A percentile compares a stretch with the other conserved stretches of the same genome.
These are phyloP conservation scores for Myotis daubentonii DNA, from an alignment of 2,797 vertebrate species.

Conservation along the genomic window DNA sequence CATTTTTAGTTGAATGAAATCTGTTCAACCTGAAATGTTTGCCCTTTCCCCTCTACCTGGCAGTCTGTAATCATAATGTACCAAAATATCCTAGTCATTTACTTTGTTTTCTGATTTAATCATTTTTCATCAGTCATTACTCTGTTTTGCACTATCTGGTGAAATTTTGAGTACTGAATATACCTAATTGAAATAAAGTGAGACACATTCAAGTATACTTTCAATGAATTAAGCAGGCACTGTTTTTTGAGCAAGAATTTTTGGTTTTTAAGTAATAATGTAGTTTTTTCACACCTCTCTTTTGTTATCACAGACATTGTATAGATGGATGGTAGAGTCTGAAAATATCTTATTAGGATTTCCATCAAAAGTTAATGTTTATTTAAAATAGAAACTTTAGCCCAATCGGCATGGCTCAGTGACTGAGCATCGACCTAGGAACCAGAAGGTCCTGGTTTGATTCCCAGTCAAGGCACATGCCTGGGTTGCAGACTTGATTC, in stretches of 20 bases:
- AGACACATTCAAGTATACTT: constrained; percentile 51
- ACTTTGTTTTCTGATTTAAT: constrained; percentile 50
- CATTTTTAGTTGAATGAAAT: not conserved
- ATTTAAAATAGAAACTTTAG: constrained; percentile 22
- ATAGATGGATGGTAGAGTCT: not conserved
- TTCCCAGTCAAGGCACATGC: too few relatives aligned
- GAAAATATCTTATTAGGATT: not conserved
- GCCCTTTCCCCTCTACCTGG: not conserved
- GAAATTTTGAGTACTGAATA: constrained; percentile 61
- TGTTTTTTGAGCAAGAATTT: constrained; percentile 61
- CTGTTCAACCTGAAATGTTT: not conserved
- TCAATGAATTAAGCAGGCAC: constrained; percentile 2
- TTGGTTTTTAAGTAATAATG: not conserved
- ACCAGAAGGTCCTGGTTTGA: too few relatives aligned
- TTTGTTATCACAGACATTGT: not conserved
- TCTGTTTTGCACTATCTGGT: constrained; percentile 70
- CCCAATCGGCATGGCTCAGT: too few relatives aligned
- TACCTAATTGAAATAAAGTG: constrained; percentile 69
- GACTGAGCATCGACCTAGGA: too few relatives aligned
- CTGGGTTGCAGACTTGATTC: too few relatives aligned
- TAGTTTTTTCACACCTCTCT: not conserved
- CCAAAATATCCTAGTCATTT: not conserved
- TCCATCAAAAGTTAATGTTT: constrained; percentile 20
- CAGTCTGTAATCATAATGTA: not conserved
- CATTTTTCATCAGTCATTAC: constrained; percentile 51